These are phyloP conservation scores for Cephalopholis sonnerati DNA, from an alignment of 2,113 vertebrate species.

Conservation along the genomic window DNA sequence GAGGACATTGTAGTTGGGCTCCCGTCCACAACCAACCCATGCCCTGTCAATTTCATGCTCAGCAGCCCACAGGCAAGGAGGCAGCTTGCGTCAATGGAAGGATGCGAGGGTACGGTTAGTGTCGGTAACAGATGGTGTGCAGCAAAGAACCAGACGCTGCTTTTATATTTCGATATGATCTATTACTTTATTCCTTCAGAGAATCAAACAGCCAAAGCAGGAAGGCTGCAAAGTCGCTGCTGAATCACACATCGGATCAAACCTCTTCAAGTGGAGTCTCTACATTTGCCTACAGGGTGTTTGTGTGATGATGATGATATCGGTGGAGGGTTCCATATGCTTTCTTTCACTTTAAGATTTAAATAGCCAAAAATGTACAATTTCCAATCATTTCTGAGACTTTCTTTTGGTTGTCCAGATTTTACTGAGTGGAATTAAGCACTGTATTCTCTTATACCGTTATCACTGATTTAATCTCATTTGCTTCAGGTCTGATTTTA, in stretches of 20 bases:
- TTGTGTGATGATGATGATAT: background rate
- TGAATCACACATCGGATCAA: constrained; percentile 37
- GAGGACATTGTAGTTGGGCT: constrained; percentile 59
- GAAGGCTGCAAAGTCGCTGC: constrained; percentile 12
- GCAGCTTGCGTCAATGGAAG: constrained; percentile 60
- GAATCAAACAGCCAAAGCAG: constrained; percentile 30
- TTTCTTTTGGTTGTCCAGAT: background rate
- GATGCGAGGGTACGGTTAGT: constrained; percentile 58
- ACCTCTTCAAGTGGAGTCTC: constrained; percentile 7
- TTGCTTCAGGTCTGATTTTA: background rate
- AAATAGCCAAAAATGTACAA: background rate
- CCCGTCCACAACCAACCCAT: constrained; percentile 59
- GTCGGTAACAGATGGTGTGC: constrained; percentile 65
- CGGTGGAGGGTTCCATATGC: background rate
- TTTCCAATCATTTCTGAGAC: background rate
- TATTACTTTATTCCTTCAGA: constrained; percentile 46
- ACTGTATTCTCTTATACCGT: no score
- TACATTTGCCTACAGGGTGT: constrained; percentile 4
- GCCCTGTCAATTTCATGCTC: constrained; percentile 77
- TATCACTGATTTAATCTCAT: background rate
- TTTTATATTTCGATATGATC: constrained; percentile 63
- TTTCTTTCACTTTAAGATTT: constrained; percentile 1
- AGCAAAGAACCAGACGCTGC: constrained; percentile 43
- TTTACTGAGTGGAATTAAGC: background rate
- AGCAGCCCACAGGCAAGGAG: constrained; percentile 65